These are phyloP conservation scores for Troides oblongomaculatus DNA, from an alignment of 2,888 invertebrate species.

Conservation along the genomic window DNA sequence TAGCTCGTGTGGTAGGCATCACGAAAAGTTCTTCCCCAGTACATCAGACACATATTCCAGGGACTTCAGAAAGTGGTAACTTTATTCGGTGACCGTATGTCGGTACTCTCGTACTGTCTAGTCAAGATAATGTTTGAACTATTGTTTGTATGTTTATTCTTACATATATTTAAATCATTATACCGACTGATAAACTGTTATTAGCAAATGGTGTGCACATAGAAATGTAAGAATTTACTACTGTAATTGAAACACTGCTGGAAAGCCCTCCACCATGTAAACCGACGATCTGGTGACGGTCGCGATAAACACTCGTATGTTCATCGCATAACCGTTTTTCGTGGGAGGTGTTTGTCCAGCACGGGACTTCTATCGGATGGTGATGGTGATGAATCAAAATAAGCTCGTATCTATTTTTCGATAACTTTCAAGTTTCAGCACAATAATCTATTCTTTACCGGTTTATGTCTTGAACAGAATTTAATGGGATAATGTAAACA, in stretches of 20 bases:
- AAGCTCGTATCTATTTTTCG: slow-evolving; percentile 28
- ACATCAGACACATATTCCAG: slow-evolving; percentile 29
- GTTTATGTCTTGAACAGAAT: slow-evolving; percentile 18
- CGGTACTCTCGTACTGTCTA: slow-evolving; percentile 77
- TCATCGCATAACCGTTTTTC: too few species aligned
- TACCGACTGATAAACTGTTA: slow-evolving; percentile 38
- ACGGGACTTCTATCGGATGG: too few species aligned
- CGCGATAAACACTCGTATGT: too few species aligned
- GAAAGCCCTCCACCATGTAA: too few species aligned
- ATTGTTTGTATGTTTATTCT: slow-evolving; percentile 65
- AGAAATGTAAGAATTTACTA: slow-evolving; percentile 32
- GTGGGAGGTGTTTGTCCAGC: too few species aligned
- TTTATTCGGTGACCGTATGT: slow-evolving; percentile 58
- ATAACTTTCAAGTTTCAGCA: slow-evolving; percentile 30
- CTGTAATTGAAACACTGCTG: slow-evolving; percentile 2
- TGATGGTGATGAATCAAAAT: slow-evolving; percentile 5
- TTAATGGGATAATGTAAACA: slow-evolving; percentile 23
- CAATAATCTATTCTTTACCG: slow-evolving; percentile 27
- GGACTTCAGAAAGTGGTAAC: slow-evolving; percentile 53
- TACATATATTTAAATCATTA: slow-evolving; percentile 40
- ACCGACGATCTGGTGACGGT: too few species aligned
- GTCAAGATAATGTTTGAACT: slow-evolving; percentile 73
- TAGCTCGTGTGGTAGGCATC: neutral
- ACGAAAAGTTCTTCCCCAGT: slow-evolving; percentile 28
- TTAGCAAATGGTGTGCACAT: slow-evolving; percentile 26